Evolutionary conservation across 2,113 vertebrate species (phyloP).

Genomic region (Pseudorasbora parva): DNA sequence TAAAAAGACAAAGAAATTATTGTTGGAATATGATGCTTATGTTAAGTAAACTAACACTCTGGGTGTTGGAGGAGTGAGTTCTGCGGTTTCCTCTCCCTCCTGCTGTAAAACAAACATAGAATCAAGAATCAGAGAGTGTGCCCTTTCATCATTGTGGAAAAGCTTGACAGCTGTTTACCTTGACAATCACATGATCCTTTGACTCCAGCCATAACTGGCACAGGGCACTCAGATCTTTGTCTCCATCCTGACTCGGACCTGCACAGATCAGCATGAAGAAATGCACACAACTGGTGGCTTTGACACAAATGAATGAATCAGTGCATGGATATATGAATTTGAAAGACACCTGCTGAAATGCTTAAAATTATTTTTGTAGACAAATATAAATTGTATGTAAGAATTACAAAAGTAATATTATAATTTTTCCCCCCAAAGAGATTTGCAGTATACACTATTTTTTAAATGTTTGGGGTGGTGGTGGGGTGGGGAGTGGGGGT

Average conservation of each 20-base stretch:
- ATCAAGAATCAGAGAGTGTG: background rate
- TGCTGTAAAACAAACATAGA: constrained; percentile 64
- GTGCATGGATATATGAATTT: background rate
- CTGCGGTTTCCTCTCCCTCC: constrained; percentile 89
- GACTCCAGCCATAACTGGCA: constrained; percentile 97
- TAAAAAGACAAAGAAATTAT: background rate
- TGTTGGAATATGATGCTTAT: too few species aligned
- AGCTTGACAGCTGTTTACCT: constrained; percentile 74
- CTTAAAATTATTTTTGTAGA: too few species aligned
- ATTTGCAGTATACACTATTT: background rate
- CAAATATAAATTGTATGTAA: too few species aligned
- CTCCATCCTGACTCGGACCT: constrained; percentile 88
- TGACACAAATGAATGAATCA: background rate
- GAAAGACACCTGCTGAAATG: background rate
- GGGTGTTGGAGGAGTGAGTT: constrained; percentile 84
- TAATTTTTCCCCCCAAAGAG: background rate
- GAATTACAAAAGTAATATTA: background rate
- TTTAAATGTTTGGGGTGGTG: background rate
- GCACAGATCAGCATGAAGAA: constrained; percentile 21
- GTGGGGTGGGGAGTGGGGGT: too few species aligned
- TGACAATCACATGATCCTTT: constrained; percentile 91
- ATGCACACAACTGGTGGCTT: background rate
- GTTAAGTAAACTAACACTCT: constrained; percentile 84
- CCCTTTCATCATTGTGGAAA: background rate
- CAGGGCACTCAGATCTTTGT: constrained; percentile 90